Base-by-base conservation (phyloP, 37 sponge, comb jelly and placozoan genomes). In the Cliona cf. orientalis region DNA sequence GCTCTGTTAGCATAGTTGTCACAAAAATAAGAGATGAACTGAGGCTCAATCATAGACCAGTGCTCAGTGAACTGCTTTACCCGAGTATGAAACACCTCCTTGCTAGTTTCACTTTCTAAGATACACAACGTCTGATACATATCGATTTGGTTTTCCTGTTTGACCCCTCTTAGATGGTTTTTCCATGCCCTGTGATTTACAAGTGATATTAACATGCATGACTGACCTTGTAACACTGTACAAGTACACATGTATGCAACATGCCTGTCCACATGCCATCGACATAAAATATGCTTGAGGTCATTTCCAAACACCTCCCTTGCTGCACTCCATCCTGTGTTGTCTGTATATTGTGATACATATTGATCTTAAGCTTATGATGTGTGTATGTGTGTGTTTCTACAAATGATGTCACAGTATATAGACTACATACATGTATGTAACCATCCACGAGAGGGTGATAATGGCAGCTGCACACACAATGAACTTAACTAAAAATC, bases 241-340 rank as follows among this genome's bases (percentile, higher is more conserved):
- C n/a, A n/a, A n/a, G n/a, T n/a, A n/a, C n/a, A n/a, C n/a, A n/a
- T n/a, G n/a, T n/a, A n/a, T n/a, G 42, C 2, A 39, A 44, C 21
- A 14, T 70, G 71, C 82, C 72, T 28, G 41, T 81, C 21, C 1
- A 81, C 61, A 70, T 81, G 82, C 82, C 82, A 81, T 2, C 3
- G 40, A 70, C 82, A 81, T 7, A 81, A 63, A 7, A 81, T 11
- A 31, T 81, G 72, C 63, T 41, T 70, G 9, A 81, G 12, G 36
- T 32, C 37, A 29, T 70, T 3, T 61, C 62, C 4, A 72, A 71
- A 7, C 12, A 25, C 72, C 72, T 71, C 53, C 71, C 71, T 40
- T 3, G 72, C 62, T 23, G 82, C 82, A 7, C 12, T 35, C 72
- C 72, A 81, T 70, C 71, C 71, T 40, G 62, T 56, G 61, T 81